Evolutionary conservation across 2,113 vertebrate genomes (phyloP).

Genomic region (Perca schrenkii): DNA sequence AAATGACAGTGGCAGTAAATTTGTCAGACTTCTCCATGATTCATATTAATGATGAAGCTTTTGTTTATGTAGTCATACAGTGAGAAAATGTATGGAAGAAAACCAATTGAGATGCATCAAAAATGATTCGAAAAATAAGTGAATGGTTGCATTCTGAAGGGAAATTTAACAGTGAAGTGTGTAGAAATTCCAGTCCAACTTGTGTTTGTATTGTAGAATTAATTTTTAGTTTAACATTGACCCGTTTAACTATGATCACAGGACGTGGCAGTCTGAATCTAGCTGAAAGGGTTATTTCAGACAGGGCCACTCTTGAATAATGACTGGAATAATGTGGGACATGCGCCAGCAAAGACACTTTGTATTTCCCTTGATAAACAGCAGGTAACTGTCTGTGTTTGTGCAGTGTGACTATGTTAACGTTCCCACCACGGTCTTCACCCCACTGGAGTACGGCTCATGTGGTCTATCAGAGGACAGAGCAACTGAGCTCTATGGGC

Average conservation of each 20-base stretch:
- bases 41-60: not conserved
- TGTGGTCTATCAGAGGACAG: constrained; percentile 93
- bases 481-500: constrained; percentile 86
- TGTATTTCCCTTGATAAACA: not conserved
- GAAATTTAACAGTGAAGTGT: not conserved
- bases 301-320: not conserved
- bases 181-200: not conserved
- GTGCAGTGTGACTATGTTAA: constrained; percentile 94
- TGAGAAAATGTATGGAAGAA: not conserved
- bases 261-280: not conserved
- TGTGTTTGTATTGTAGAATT: no score
- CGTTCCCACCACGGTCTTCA: constrained; percentile 96
- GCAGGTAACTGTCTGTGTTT: constrained; percentile 40
- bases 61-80: not conserved
- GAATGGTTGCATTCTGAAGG: not conserved
- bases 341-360: not conserved
- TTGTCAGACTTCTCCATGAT: not conserved
- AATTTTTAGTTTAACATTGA: no score
- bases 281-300: not conserved
- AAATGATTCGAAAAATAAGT: not conserved
- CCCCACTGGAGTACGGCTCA: constrained; percentile 95
- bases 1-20: not conserved
- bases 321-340: not conserved
- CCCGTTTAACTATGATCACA: no score
- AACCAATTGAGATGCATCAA: not conserved